These are phyloP conservation scores for Heteropelma amictum DNA, from an alignment of 2,888 invertebrate genomes.

Conservation along the genomic window DNA sequence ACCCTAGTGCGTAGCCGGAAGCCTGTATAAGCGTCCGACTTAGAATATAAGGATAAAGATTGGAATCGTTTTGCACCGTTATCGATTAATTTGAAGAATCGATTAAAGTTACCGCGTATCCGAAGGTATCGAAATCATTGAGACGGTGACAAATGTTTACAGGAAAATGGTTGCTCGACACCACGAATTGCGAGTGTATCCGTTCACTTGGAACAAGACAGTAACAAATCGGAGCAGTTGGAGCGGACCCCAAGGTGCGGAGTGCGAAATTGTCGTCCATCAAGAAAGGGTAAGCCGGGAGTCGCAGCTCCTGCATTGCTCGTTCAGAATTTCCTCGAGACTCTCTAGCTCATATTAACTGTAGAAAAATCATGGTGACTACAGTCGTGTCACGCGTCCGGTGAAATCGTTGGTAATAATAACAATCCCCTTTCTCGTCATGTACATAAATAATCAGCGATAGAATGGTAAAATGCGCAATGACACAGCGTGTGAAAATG, in stretches of 20 bases:
- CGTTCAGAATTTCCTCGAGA: constrained; percentile 74
- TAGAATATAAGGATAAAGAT: no score
- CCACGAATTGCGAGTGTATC: constrained; percentile 74
- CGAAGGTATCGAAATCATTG: no score
- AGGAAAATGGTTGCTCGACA: constrained; percentile 72
- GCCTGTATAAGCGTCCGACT: no score
- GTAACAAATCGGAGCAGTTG: constrained; percentile 75
- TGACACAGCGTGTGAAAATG: constrained; percentile 11
- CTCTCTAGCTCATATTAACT: constrained; percentile 67
- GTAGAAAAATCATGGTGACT: constrained; percentile 19
- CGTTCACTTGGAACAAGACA: constrained; percentile 74
- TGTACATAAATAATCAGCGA: constrained; percentile 11
- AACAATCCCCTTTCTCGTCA: background rate
- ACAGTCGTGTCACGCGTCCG: constrained; percentile 22
- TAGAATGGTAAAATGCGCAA: background rate
- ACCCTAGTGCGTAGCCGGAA: no score
- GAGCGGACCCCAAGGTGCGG: constrained; percentile 71
- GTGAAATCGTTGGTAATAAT: constrained; percentile 20
- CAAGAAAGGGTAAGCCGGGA: constrained; percentile 67
- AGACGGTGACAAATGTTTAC: constrained; percentile 53
- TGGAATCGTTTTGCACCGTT: no score
- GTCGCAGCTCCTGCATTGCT: constrained; percentile 72
- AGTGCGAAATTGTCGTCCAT: constrained; percentile 69
- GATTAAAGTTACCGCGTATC: no score
- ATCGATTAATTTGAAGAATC: no score